phyloP scores from a whole-genome alignment of 1,140 invertebrate species.

The Trichonephila inaurata region DNA sequence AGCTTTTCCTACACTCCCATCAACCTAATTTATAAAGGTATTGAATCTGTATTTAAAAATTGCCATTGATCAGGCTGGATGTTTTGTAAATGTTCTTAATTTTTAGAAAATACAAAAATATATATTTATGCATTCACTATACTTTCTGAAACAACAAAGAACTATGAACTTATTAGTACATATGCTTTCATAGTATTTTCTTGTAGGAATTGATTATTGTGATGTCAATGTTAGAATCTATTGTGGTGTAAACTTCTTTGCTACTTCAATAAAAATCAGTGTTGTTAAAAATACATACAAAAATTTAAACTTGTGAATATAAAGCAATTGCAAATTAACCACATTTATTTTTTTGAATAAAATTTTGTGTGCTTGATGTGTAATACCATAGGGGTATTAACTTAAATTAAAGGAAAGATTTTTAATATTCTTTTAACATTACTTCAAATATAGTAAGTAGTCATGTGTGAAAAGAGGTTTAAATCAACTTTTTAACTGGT shows the following conservation, averaged over 20 bases:
- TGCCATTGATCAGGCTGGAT: not conserved
- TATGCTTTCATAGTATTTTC: constrained; percentile 61
- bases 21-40: not conserved
- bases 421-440: not conserved
- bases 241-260: constrained; percentile 1
- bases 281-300: no score
- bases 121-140: constrained; percentile 49
- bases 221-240: constrained; percentile 58
- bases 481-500: not conserved
- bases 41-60: not conserved
- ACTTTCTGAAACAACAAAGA: not conserved
- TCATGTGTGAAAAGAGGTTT: not conserved
- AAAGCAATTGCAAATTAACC: no score
- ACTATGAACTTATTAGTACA: constrained; percentile 47
- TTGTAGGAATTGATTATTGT: constrained; percentile 58
- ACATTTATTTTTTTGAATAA: no score
- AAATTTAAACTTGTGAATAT: no score
- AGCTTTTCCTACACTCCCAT: not conserved
- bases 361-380: not conserved
- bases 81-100: constrained; percentile 53
- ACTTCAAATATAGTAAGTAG: not conserved
- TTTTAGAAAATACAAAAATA: constrained; percentile 18
- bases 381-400: not conserved
- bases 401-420: not conserved
- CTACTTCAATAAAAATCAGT: not conserved